These are phyloP conservation scores for Aradus depressus DNA, from an alignment of 2,888 invertebrate genomes.

Conservation along the genomic window DNA sequence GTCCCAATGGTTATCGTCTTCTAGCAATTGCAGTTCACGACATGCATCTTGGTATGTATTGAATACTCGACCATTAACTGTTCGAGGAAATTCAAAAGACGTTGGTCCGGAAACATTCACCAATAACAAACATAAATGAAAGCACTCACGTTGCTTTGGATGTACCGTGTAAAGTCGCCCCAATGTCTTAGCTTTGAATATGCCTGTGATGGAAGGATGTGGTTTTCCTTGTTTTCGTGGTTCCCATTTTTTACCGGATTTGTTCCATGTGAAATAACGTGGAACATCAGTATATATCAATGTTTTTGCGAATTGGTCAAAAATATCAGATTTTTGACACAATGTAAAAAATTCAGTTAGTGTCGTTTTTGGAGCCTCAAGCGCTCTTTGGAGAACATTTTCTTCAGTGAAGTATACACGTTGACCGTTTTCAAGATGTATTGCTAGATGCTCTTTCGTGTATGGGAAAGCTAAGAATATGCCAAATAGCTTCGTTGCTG, in stretches of 20 bases:
- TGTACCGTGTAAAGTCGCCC: conserved; percentile 32
- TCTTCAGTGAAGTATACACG: conserved; percentile 26
- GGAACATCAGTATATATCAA: conserved; percentile 29
- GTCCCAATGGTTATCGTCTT: conserved; percentile 33
- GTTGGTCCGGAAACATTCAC: conserved; percentile 30
- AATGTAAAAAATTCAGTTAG: conserved; percentile 11
- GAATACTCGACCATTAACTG: conserved; percentile 31
- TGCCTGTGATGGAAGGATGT: conserved; percentile 19
- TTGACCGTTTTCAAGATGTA: too few species aligned
- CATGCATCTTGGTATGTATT: conserved; percentile 34
- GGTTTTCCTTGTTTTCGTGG: conserved; percentile 23
- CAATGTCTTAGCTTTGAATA: conserved; percentile 28
- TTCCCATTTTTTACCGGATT: conserved; percentile 21
- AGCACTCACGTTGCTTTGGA: conserved; percentile 29
- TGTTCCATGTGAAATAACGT: conserved; percentile 28
- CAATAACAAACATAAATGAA: conserved; percentile 30
- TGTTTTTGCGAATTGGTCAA: conserved; percentile 25
- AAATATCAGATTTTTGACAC: conserved; percentile 12
- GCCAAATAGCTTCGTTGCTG: conserved; percentile 33
- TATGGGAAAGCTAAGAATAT: conserved; percentile 28
- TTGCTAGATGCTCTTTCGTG: too few species aligned
- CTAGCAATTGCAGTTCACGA: conserved; percentile 30
- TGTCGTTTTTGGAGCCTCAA: conserved; percentile 16
- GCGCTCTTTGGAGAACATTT: too few species aligned
- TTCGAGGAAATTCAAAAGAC: conserved; percentile 33